Evolutionary conservation across 2,797 vertebrate genomes (phyloP).

Genomic region (Chaetodon trifasciatus): DNA sequence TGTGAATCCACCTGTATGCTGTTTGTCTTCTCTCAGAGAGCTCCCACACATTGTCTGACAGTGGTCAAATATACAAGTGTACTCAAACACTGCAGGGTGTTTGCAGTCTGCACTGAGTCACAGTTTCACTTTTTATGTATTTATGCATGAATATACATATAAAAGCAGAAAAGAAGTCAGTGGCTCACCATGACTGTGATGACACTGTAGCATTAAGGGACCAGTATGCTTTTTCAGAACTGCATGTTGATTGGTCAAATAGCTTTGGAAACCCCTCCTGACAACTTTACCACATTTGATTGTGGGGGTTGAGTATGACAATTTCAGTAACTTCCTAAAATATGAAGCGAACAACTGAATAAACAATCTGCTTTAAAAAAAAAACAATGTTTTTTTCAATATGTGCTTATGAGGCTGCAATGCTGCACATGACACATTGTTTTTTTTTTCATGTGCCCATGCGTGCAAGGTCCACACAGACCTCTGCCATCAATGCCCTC

Average conservation of each 20-base stretch:
- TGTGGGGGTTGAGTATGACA: too few species aligned
- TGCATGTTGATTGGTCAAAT: background rate
- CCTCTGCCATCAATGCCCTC: too few species aligned
- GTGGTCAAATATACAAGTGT: slow-evolving; percentile 59
- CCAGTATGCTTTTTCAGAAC: background rate
- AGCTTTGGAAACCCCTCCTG: background rate
- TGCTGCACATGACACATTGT: too few species aligned
- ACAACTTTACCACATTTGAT: too few species aligned
- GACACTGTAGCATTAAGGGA: too few species aligned
- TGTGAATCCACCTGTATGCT: slow-evolving; percentile 86
- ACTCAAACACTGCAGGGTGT: slow-evolving; percentile 59
- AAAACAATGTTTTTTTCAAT: too few species aligned
- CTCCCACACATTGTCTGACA: slow-evolving; percentile 76
- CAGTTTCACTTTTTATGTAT: slow-evolving; percentile 22
- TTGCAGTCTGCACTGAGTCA: slow-evolving; percentile 27
- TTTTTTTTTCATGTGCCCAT: background rate
- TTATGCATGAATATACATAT: background rate
- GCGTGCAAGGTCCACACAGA: background rate
- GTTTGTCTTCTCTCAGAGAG: slow-evolving; percentile 82
- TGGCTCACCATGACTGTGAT: background rate
- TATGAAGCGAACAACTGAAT: too few species aligned
- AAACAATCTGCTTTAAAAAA: too few species aligned
- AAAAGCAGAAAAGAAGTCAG: background rate
- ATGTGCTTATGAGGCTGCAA: too few species aligned
- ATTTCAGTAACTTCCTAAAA: too few species aligned